These are phyloP conservation scores for Lemur catta DNA, from an alignment of 2,797 vertebrate species.

Conservation along the genomic window DNA sequence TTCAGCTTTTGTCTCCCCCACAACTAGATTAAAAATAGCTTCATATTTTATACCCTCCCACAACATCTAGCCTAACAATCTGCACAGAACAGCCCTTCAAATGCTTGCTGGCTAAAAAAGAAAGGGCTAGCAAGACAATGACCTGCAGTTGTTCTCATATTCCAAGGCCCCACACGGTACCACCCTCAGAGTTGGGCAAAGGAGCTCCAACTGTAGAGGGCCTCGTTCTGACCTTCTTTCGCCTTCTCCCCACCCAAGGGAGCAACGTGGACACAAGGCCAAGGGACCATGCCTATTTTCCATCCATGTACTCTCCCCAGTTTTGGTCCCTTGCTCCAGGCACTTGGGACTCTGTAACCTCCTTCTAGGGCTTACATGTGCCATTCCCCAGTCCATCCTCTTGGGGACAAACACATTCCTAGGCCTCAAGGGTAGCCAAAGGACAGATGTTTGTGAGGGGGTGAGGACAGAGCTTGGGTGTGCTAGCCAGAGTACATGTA, in stretches of 20 bases:
- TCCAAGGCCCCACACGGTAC: neutral
- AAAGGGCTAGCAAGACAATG: neutral
- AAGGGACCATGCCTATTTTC: neutral
- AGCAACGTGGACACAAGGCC: rapidly evolving
- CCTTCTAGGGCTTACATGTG: neutral
- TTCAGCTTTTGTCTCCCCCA: conserved; percentile 56
- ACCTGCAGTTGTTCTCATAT: neutral
- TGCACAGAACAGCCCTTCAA: neutral
- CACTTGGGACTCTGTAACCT: neutral
- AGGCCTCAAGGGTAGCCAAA: neutral
- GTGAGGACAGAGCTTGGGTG: neutral
- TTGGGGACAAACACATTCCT: neutral
- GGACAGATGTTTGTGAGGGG: neutral
- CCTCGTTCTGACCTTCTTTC: neutral
- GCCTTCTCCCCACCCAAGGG: neutral
- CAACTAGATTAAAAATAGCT: conserved; percentile 58
- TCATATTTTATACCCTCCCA: conserved; percentile 34
- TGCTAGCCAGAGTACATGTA: neutral
- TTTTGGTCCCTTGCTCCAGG: neutral
- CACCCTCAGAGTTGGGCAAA: neutral
- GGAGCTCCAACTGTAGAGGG: neutral
- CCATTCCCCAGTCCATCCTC: neutral
- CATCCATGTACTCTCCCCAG: neutral
- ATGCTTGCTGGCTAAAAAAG: neutral
- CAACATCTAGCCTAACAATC: conserved; percentile 36